Evolutionary conservation across 2,797 vertebrate genomes (phyloP), one percentile per base, ranked within the genome.

Genomic region (Mastacembelus armatus): DNA sequence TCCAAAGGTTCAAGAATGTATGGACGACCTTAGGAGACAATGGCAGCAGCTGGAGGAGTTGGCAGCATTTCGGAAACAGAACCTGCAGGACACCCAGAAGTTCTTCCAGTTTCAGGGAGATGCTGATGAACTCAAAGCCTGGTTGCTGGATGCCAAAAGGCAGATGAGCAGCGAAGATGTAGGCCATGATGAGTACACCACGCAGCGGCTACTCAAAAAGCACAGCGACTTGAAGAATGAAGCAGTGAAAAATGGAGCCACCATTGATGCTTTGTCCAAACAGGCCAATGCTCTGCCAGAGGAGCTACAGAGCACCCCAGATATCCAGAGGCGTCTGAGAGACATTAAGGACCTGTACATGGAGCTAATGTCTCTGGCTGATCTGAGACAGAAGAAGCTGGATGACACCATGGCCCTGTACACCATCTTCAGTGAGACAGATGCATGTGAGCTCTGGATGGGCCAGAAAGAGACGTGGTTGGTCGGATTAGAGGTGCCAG

Each of bases 31-130:
- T 33, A 66, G 63, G 15, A 86, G 77, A 2, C 94, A 96, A 21
- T 99, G 97, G 98, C 91, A 93, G 21, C 95, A 97, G 80, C 91
- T 99, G 77, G 96, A 96, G 75, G 97, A 98, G n/a, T 91, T 98
- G 85, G 95, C 95, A 0, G 93, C 94, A 0, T 98, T 96, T 78
- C 94, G 97, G 15, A 94, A 94, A 57, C 95, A 95, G 48, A 96
- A 95, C 86, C 93, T 98, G 51, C 90, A 90, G 81, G 95, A 97
- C 35, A 93, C 95, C 0, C 95, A 96, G 80, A 89, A 86, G 55
- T 99, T 98, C 89, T 99, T 98, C 93, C 98, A 99, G 90, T 96
- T 98, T 84, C 97, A 98, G 84, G 96, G 95, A 0, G 97, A 99
- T 2, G 95, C 95, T 0, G 96, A 98, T 3, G 97, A 99, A 21